Evolutionary conservation across 2,113 vertebrate species (phyloP).

Genomic region (Microcebus griseorufus): DNA sequence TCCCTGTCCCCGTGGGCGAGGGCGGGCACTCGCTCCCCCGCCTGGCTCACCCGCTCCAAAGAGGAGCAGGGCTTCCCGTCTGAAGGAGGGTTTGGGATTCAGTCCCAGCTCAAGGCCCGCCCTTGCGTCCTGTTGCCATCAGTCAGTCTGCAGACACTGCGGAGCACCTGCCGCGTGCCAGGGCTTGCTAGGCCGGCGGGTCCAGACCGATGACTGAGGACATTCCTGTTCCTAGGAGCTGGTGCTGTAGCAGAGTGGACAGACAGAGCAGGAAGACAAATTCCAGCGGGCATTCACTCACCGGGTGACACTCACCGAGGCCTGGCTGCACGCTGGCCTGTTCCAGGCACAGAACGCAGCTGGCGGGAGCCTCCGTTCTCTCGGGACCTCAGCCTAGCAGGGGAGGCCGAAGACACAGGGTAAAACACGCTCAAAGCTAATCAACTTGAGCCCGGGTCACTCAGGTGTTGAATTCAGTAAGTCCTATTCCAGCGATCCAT

Average conservation of each 20-base stretch:
- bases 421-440: neutral
- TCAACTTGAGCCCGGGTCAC: neutral
- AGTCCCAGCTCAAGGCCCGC: neutral
- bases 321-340: neutral
- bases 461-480: neutral
- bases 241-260: neutral
- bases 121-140: neutral
- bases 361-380: neutral
- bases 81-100: neutral
- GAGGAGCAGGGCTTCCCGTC: neutral
- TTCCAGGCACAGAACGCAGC: neutral
- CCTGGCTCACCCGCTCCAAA: neutral
- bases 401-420: neutral
- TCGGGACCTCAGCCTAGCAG: neutral
- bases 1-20: neutral
- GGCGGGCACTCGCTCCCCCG: neutral
- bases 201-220: neutral
- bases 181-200: neutral
- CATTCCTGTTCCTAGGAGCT: neutral
- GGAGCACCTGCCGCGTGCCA: neutral
- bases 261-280: neutral
- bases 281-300: neutral
- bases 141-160: neutral
- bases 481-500: neutral
- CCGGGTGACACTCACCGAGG: neutral